Percentiles rank a stretch among this genome's conserved stretches.
phyloP scores from a whole-genome alignment of 2,888 invertebrate genomes.

The Protonemura montana region DNA sequence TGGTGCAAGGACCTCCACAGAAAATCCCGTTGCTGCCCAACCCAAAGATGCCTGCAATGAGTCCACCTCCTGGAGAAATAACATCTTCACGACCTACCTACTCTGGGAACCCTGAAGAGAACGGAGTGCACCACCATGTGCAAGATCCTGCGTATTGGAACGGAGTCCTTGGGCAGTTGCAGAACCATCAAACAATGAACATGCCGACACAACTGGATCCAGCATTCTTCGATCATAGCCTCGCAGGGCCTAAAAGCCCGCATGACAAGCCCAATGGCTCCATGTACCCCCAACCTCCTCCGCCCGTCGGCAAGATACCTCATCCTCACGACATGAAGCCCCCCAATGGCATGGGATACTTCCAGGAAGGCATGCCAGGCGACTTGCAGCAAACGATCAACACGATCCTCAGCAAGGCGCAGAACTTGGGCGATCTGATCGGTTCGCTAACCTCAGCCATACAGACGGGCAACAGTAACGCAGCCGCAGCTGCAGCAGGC shows the following conservation, averaged over 20 bases:
- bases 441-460: constrained; percentile 52
- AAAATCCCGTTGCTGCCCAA: constrained; percentile 56
- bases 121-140: constrained; percentile 43
- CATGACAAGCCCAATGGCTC: constrained; percentile 46
- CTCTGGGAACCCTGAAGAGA: constrained; percentile 45
- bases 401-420: constrained; percentile 56
- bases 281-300: constrained; percentile 46
- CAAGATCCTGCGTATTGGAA: constrained; percentile 50
- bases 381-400: constrained; percentile 56
- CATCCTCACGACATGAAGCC: constrained; percentile 48
- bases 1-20: constrained; percentile 43
- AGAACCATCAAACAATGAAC: constrained; percentile 42
- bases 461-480: constrained; percentile 44
- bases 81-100: constrained; percentile 49
- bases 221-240: constrained; percentile 46
- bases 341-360: constrained; percentile 35
- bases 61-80: constrained; percentile 52
- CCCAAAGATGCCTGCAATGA: constrained; percentile 52
- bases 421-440: constrained; percentile 56
- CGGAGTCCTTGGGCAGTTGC: constrained; percentile 49
- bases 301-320: constrained; percentile 44
- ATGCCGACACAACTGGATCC: constrained; percentile 43
- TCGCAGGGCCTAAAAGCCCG: constrained; percentile 46
- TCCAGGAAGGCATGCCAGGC: constrained; percentile 50
- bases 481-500: background rate